A percentile compares a stretch with the other conserved stretches of the same genome.
phyloP scores from a whole-genome alignment of 2,797 vertebrate species.

The Urosaurus nigricauda region DNA sequence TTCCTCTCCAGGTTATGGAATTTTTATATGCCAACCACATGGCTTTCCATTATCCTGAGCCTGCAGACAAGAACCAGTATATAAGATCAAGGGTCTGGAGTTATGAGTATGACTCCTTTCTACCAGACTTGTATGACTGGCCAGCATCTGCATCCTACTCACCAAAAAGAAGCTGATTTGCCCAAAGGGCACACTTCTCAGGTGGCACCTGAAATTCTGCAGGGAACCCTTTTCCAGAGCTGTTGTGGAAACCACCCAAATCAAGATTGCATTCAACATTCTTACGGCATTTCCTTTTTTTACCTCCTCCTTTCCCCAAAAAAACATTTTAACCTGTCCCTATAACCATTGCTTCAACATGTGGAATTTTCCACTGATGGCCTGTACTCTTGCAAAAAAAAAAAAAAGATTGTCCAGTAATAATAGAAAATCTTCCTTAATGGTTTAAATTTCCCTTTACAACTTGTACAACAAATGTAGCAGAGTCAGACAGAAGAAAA shows the following conservation, averaged over 20 bases:
- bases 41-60: slow-evolving; percentile 97
- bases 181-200: slow-evolving; percentile 13
- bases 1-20: slow-evolving; percentile 85
- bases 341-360: rapidly evolving
- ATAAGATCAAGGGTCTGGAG: slow-evolving; percentile 88
- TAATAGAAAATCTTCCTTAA: not conserved
- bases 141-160: slow-evolving; percentile 80
- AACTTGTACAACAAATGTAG: not conserved
- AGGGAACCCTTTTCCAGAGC: slow-evolving; percentile 63
- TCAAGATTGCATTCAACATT: slow-evolving; percentile 38
- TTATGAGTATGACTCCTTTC: slow-evolving; percentile 91
- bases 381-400: slow-evolving; percentile 16
- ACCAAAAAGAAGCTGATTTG: slow-evolving; percentile 75
- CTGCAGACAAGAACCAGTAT: slow-evolving; percentile 87
- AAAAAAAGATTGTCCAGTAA: slow-evolving; percentile 38
- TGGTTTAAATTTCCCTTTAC: slow-evolving; percentile 7
- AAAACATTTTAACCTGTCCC: not conserved
- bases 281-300: slow-evolving; percentile 25
- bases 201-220: slow-evolving; percentile 54
- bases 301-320: not conserved
- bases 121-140: slow-evolving; percentile 94
- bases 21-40: slow-evolving; percentile 93
- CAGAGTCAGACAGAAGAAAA: rapidly evolving
- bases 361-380: slow-evolving; percentile 15
- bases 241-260: slow-evolving; percentile 14